These are phyloP conservation scores for Vipera latastei DNA, from an alignment of 2,797 vertebrate species.

Conservation along the genomic window DNA sequence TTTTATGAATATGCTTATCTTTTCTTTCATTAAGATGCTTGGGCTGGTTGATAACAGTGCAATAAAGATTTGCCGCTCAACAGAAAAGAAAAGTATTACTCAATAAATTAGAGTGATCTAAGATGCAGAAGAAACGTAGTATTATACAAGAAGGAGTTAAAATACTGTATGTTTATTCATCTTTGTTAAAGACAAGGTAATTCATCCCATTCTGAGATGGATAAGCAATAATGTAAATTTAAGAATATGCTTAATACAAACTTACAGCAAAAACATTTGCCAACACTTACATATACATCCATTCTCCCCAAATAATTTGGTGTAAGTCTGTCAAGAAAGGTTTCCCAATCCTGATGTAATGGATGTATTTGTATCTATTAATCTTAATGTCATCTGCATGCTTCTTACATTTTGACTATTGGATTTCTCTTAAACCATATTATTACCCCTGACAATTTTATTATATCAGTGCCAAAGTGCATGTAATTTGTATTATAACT, in stretches of 20 bases:
- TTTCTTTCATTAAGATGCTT: neutral
- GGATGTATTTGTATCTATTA: neutral
- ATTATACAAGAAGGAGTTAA: neutral
- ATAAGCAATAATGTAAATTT: neutral
- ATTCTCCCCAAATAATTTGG: neutral
- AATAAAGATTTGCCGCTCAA: neutral
- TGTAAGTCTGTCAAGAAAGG: neutral
- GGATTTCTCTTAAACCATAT: neutral
- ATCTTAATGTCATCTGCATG: neutral
- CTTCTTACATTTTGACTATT: neutral
- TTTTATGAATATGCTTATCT: neutral
- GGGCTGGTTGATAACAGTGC: neutral
- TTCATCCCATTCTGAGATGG: neutral
- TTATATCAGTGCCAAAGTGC: neutral
- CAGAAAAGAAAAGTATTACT: neutral
- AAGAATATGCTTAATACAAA: neutral
- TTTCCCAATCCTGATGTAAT: neutral
- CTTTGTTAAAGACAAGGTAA: neutral
- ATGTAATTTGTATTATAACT: neutral
- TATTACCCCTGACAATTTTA: neutral
- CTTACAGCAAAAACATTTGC: neutral
- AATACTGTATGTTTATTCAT: neutral
- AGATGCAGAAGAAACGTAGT: neutral
- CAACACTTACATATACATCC: neutral
- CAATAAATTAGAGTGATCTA: neutral